Conservation (phyloP, 2,113 vertebrate species). For the Polyodon spathula region DNA sequence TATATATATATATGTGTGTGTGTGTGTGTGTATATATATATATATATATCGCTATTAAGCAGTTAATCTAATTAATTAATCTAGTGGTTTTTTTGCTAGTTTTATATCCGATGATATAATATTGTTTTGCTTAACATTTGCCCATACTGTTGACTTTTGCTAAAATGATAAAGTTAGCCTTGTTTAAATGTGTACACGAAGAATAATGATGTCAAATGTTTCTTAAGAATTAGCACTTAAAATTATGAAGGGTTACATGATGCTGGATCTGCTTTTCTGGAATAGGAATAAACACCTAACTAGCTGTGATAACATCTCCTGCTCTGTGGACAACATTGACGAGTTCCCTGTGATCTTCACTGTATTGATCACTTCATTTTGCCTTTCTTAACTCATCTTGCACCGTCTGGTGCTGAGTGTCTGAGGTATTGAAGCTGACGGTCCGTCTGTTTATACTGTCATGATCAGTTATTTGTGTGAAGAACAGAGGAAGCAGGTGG, state of each 20-base stretch:
- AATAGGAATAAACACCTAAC: conserved; percentile 10
- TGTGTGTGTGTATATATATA: too few relatives aligned
- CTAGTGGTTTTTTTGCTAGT: too few relatives aligned
- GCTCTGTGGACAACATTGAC: conserved; percentile 57
- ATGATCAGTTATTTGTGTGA: conserved; percentile 65
- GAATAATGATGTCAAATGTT: too few relatives aligned
- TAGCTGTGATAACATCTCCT: conserved; percentile 22
- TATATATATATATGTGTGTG: too few relatives aligned
- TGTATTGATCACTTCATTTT: conserved; percentile 87
- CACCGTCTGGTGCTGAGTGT: conserved; percentile 73
- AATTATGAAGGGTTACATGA: conserved; percentile 9
- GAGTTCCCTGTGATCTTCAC: conserved; percentile 54
- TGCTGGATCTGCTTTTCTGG: conserved; percentile 1
- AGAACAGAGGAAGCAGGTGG: conserved; percentile 97
- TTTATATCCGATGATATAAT: too few relatives aligned
- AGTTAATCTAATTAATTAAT: too few relatives aligned
- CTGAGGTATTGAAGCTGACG: conserved; percentile 52
- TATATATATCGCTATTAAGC: too few relatives aligned
- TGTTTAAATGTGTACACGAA: too few relatives aligned
- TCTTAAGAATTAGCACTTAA: too few relatives aligned
- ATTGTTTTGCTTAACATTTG: too few relatives aligned
- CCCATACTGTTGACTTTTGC: too few relatives aligned
- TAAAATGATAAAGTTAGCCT: too few relatives aligned
- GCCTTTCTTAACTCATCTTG: conserved; percentile 60
- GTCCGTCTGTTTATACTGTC: conserved; percentile 80